Conservation (phyloP, 1,140 invertebrate species). For the Cephus cinctus region DNA sequence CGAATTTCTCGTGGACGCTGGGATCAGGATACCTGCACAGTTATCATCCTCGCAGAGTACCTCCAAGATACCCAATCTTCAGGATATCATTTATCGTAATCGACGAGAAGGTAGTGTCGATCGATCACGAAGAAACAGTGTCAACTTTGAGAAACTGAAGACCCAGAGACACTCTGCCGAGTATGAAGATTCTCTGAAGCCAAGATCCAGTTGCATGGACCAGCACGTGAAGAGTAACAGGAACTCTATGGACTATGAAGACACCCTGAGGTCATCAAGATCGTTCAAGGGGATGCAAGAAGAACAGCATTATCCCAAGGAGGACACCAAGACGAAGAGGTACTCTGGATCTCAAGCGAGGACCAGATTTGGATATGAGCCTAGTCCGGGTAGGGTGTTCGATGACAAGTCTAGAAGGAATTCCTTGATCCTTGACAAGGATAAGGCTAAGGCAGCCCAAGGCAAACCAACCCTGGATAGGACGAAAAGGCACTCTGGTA, state of each 20-base stretch:
- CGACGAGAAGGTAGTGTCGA: constrained; percentile 19
- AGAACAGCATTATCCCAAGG: constrained; percentile 18
- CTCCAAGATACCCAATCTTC: constrained; percentile 46
- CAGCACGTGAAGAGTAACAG: constrained; percentile 16
- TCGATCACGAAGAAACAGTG: constrained; percentile 13
- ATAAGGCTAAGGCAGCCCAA: constrained; percentile 28
- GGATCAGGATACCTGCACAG: constrained; percentile 51
- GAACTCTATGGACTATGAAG: constrained; percentile 41
- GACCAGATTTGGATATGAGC: constrained; percentile 22
- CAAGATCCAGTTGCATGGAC: constrained; percentile 22
- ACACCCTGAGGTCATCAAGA: constrained; percentile 23
- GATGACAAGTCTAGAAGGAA: constrained; percentile 35
- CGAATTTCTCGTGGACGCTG: constrained; percentile 58
- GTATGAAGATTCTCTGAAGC: constrained; percentile 41
- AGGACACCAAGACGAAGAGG: constrained; percentile 25
- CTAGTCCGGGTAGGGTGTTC: constrained; percentile 15
- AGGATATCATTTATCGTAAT: constrained; percentile 41
- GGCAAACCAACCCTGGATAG: constrained; percentile 31
- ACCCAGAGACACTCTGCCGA: constrained; percentile 39
- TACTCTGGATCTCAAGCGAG: constrained; percentile 21
- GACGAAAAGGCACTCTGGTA: constrained; percentile 45
- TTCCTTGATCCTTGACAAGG: constrained; percentile 32
- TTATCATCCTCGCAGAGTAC: constrained; percentile 36
- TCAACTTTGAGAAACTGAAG: constrained; percentile 26
- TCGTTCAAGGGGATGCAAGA: constrained; percentile 20